Evolutionary conservation across 53 echinoderm and acorn worm species (phyloP).

Genomic region (Patiria pectinifera): DNA sequence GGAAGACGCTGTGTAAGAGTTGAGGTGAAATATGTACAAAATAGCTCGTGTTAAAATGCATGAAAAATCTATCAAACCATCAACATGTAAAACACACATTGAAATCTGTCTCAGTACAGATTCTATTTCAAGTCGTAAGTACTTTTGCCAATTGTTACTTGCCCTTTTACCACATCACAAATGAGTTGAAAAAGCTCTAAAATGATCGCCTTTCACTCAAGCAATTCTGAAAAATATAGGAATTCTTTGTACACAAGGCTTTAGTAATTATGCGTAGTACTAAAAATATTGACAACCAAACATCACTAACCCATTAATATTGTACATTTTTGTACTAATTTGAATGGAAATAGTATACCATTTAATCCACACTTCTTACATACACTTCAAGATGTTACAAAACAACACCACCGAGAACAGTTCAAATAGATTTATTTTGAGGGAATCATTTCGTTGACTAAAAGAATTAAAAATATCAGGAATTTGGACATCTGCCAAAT

Average conservation of each 20-base stretch:
- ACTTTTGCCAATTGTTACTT: not conserved
- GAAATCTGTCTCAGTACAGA: too few relatives aligned
- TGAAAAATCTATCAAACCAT: not conserved
- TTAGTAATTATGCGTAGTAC: not conserved
- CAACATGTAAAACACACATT: not conserved
- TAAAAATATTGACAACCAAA: too few relatives aligned
- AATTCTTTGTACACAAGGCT: not conserved
- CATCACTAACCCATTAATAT: too few relatives aligned
- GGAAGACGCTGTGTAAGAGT: constrained; percentile 29
- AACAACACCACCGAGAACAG: too few relatives aligned
- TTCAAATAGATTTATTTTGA: too few relatives aligned
- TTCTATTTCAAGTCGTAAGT: not conserved
- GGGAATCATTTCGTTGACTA: too few relatives aligned
- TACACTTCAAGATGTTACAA: too few relatives aligned
- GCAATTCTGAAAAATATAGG: not conserved
- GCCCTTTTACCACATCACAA: not conserved
- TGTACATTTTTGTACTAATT: not conserved
- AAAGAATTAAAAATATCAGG: too few relatives aligned
- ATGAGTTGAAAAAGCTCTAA: not conserved
- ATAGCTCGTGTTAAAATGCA: not conserved
- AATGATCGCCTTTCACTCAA: not conserved
- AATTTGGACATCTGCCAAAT: too few relatives aligned
- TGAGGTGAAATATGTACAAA: constrained; percentile 28
- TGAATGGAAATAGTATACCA: too few relatives aligned
- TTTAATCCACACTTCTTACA: too few relatives aligned